These are phyloP conservation scores for Megamerina dolium DNA, from an alignment of 2,888 invertebrate genomes.

Conservation along the genomic window DNA sequence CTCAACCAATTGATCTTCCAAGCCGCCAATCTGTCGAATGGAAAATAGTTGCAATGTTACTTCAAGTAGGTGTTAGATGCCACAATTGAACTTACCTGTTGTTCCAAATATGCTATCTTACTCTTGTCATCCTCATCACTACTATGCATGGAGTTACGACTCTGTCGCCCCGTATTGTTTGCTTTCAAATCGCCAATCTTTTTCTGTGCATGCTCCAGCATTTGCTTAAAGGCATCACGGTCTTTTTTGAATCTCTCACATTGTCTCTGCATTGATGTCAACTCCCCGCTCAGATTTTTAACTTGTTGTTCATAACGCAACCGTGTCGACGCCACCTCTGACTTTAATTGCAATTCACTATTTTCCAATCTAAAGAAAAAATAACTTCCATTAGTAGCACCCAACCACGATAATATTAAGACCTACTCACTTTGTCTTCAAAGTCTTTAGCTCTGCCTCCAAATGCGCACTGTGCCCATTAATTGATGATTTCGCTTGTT, in stretches of 20 bases:
- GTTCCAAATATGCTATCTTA: slow-evolving; percentile 69
- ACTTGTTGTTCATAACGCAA: slow-evolving; percentile 80
- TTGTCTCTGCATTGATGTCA: slow-evolving; percentile 67
- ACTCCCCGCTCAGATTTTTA: slow-evolving; percentile 72
- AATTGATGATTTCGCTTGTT: slow-evolving; percentile 73
- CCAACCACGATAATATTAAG: not conserved
- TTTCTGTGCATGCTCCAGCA: slow-evolving; percentile 82
- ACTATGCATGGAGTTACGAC: slow-evolving; percentile 61
- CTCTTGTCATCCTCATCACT: slow-evolving; percentile 71
- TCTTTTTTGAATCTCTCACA: slow-evolving; percentile 72
- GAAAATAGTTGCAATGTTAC: not conserved
- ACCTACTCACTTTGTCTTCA: slow-evolving; percentile 56
- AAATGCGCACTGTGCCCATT: slow-evolving; percentile 69
- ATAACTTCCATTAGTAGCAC: not conserved
- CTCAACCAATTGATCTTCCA: slow-evolving; percentile 86
- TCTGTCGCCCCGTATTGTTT: slow-evolving; percentile 52
- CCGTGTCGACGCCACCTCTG: slow-evolving; percentile 74
- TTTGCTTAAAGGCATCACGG: slow-evolving; percentile 82
- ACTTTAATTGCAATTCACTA: slow-evolving; percentile 67
- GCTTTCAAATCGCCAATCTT: slow-evolving; percentile 70
- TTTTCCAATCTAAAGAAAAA: slow-evolving; percentile 52
- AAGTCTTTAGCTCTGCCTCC: slow-evolving; percentile 68
- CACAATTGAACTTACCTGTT: slow-evolving; percentile 53
- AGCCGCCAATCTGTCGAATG: slow-evolving; percentile 56
- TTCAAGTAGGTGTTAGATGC: not conserved